These are phyloP conservation scores for Callyntrura guangdongensis DNA, from an alignment of 2,888 invertebrate genomes.

Conservation along the genomic window DNA sequence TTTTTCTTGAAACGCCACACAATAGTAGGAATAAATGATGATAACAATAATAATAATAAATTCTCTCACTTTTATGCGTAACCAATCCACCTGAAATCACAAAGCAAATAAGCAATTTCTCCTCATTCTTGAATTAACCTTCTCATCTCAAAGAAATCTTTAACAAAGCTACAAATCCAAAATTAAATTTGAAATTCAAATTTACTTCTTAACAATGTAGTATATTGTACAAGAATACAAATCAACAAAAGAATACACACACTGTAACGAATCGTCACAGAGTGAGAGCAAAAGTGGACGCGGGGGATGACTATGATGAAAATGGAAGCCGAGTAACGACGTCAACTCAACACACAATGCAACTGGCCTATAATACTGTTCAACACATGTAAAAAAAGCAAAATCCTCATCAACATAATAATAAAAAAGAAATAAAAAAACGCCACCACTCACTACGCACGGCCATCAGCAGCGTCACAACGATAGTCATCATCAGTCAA, in stretches of 20 bases:
- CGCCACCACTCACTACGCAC: too few species aligned
- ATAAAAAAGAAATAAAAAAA: not conserved
- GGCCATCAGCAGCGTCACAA: not conserved
- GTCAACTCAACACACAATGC: not conserved
- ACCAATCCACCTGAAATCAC: not conserved
- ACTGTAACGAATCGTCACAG: constrained; percentile 19
- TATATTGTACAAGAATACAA: not conserved
- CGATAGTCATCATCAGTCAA: constrained; percentile 19
- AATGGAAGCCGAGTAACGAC: not conserved
- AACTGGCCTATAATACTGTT: not conserved
- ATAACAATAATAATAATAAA: too few species aligned
- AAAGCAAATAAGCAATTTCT: not conserved
- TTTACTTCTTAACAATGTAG: too few species aligned
- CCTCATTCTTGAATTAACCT: not conserved
- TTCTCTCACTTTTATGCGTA: not conserved
- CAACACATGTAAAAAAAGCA: too few species aligned
- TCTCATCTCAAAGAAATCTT: not conserved
- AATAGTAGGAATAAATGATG: too few species aligned
- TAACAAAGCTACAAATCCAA: not conserved
- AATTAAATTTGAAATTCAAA: constrained; percentile 9
- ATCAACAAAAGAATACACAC: not conserved
- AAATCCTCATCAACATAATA: constrained; percentile 5
- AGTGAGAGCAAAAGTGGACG: not conserved
- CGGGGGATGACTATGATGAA: not conserved
- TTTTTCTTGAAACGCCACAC: not conserved